A percentile compares a stretch with the other conserved stretches of the same genome.
Conservation (phyloP, 2,113 vertebrate genomes). For the Megatriorchis doriae region DNA sequence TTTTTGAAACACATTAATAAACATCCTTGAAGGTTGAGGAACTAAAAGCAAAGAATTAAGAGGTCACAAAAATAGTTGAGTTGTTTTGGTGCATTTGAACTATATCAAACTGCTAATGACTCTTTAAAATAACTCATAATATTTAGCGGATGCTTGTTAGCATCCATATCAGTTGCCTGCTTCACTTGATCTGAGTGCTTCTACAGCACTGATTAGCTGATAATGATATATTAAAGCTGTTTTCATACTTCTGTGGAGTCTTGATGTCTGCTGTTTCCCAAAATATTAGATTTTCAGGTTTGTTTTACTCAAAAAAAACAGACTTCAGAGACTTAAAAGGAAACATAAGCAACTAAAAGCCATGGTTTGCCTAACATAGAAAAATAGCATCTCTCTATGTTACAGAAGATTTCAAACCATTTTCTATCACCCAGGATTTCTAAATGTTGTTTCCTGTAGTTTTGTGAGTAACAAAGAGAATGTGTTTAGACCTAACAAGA, state of each 20-base stretch:
- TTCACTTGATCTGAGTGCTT: conserved; percentile 37
- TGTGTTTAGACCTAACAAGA: neutral
- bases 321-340: neutral
- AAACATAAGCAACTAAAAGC: neutral
- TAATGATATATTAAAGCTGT: conserved; percentile 25
- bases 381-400: neutral
- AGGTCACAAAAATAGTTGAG: neutral
- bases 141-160: neutral
- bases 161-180: neutral
- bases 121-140: neutral
- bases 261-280: conserved; percentile 22
- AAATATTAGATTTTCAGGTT: conserved; percentile 41
- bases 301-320: neutral
- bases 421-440: neutral
- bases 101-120: conserved; percentile 5
- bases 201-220: conserved; percentile 7
- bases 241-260: conserved; percentile 30
- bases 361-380: neutral
- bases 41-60: conserved; percentile 10
- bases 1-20: neutral
- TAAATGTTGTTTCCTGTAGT: neutral
- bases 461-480: neutral
- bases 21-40: neutral
- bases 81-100: neutral
- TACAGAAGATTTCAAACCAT: neutral